Percentiles rank a stretch among this genome's conserved stretches.
These are phyloP conservation scores for Spodoptera exigua DNA, from an alignment of 2,888 invertebrate species.

Conservation along the genomic window DNA sequence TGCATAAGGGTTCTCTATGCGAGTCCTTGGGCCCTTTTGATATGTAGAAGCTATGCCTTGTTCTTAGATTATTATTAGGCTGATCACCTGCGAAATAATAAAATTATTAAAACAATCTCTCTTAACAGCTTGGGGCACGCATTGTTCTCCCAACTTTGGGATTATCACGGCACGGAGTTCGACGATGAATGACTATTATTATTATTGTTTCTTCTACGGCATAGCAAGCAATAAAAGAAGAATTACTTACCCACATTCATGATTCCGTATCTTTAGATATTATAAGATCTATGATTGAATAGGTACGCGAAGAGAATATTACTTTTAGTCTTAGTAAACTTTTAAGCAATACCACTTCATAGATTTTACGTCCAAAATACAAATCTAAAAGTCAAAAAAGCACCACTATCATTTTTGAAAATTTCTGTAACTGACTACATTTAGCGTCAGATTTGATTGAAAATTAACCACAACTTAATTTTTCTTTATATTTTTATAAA, in stretches of 20 bases:
- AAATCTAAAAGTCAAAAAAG: constrained; percentile 5
- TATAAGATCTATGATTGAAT: constrained; percentile 5
- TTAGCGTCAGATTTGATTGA: constrained; percentile 31
- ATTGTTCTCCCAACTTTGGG: no score
- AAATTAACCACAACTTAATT: constrained; percentile 1
- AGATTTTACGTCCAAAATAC: constrained; percentile 3
- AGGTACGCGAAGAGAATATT: constrained; percentile 4
- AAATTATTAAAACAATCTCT: background rate
- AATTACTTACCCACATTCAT: constrained; percentile 26
- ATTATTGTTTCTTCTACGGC: no score
- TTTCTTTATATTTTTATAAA: constrained; percentile 5
- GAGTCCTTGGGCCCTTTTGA: constrained; percentile 40
- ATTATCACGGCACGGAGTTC: no score
- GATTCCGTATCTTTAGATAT: background rate
- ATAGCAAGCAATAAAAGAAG: no score
- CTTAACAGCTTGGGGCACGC: background rate
- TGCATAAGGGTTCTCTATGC: constrained; percentile 51
- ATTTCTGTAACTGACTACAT: constrained; percentile 24
- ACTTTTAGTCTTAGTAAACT: constrained; percentile 5
- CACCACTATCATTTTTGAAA: constrained; percentile 27
- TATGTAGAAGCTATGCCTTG: constrained; percentile 61
- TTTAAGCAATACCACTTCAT: constrained; percentile 1
- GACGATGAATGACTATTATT: no score
- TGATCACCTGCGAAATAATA: constrained; percentile 39
- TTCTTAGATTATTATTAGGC: constrained; percentile 46